A percentile compares a stretch with the other conserved stretches of the same genome.
Conservation (phyloP, 2,888 invertebrate genomes). For the Temnothorax unifasciatus region DNA sequence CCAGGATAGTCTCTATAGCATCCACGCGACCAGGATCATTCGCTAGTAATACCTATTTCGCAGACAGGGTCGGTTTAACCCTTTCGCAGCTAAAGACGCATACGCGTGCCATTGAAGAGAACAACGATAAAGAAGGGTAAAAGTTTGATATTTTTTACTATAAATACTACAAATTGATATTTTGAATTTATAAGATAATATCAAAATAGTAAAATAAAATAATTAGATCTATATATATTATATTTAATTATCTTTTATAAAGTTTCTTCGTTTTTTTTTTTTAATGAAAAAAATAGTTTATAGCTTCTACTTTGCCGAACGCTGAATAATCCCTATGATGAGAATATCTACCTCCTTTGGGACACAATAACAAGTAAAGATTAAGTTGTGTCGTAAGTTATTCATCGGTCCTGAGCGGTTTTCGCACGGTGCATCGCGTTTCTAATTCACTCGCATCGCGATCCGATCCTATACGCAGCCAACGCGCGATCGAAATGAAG, state of each 20-base stretch:
- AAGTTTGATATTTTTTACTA: background rate
- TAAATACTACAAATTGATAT: background rate
- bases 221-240: background rate
- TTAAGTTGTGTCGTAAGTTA: conserved; percentile 12
- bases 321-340: background rate
- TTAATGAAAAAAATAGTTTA: background rate
- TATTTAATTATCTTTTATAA: background rate
- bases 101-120: background rate
- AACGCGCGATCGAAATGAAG: conserved; percentile 33
- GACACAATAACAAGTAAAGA: background rate
- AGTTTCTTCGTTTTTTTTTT: background rate
- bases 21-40: conserved; percentile 58
- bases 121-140: background rate
- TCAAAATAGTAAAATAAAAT: background rate
- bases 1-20: conserved; percentile 34
- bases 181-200: background rate
- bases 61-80: conserved; percentile 29
- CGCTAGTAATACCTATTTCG: conserved; percentile 25
- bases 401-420: conserved; percentile 1
- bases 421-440: conserved; percentile 9
- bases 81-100: conserved; percentile 16
- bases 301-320: background rate
- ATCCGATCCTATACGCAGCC: conserved; percentile 18
- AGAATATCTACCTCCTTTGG: background rate
- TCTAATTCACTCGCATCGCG: conserved; percentile 26